phyloP scores from a whole-genome alignment of 2,888 invertebrate genomes.

The Spicauda simplicius region DNA sequence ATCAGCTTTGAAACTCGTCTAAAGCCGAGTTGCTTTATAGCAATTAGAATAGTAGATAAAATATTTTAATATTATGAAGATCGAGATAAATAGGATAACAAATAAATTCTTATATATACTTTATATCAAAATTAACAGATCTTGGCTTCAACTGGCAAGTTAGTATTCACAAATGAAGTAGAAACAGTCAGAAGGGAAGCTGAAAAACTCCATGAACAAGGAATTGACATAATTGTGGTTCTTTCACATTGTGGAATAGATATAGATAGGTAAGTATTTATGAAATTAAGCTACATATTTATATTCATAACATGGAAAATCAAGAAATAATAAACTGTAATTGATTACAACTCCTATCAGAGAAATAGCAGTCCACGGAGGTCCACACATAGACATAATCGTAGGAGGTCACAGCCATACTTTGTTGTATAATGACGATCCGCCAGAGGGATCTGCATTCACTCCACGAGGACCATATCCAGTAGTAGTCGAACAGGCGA shows the following conservation, averaged over 20 bases:
- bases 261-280: slow-evolving; percentile 79
- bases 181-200: slow-evolving; percentile 88
- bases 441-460: slow-evolving; percentile 79
- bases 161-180: slow-evolving; percentile 88
- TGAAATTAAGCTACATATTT: no score
- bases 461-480: slow-evolving; percentile 88
- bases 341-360: slow-evolving; percentile 46
- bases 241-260: slow-evolving; percentile 92
- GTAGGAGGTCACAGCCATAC: slow-evolving; percentile 94
- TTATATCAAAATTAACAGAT: slow-evolving; percentile 66
- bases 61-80: no score
- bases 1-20: no score
- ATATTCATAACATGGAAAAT: no score
- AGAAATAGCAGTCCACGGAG: slow-evolving; percentile 87
- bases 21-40: no score
- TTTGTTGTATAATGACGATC: slow-evolving; percentile 86
- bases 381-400: slow-evolving; percentile 90
- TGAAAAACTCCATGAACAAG: slow-evolving; percentile 83
- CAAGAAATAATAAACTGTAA: no score
- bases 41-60: no score
- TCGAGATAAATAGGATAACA: no score
- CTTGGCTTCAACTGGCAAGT: slow-evolving; percentile 87
- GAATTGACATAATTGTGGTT: slow-evolving; percentile 91
- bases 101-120: background rate
- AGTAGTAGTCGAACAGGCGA: slow-evolving; percentile 83